phyloP scores from a whole-genome alignment of 2,797 vertebrate species.

The Gadopsis marmoratus region DNA sequence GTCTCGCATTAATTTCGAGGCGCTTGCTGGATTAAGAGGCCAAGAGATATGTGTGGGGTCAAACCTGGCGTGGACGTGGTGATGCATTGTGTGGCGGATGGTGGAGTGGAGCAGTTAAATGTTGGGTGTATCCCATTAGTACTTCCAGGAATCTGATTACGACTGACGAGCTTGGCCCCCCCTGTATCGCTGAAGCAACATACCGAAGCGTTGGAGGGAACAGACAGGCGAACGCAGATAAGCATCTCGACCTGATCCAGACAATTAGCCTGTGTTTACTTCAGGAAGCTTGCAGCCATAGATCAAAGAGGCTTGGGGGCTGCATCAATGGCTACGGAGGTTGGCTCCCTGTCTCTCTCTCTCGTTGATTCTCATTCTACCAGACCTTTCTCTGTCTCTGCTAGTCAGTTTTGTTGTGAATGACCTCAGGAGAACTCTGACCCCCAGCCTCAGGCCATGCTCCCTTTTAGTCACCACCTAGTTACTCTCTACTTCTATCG shows the following conservation, averaged over 20 bases:
- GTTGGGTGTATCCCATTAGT: slow-evolving; percentile 27
- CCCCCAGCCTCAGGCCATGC: slow-evolving; percentile 54
- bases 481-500: slow-evolving; percentile 6
- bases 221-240: slow-evolving; percentile 81
- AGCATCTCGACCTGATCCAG: slow-evolving; percentile 89
- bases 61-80: slow-evolving; percentile 44
- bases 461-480: slow-evolving; percentile 44
- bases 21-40: slow-evolving; percentile 77
- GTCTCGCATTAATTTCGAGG: slow-evolving; percentile 74
- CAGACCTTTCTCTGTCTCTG: slow-evolving; percentile 33
- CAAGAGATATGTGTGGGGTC: slow-evolving; percentile 67
- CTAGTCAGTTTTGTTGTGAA: slow-evolving; percentile 40
- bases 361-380: slow-evolving; percentile 50
- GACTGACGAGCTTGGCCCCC: slow-evolving; percentile 80
- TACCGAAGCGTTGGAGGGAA: slow-evolving; percentile 82
- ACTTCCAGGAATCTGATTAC: slow-evolving; percentile 76
- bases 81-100: slow-evolving; percentile 13
- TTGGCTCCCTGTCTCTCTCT: slow-evolving; percentile 64
- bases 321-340: slow-evolving; percentile 78
- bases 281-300: slow-evolving; percentile 82
- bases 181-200: slow-evolving; percentile 83
- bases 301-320: slow-evolving; percentile 85
- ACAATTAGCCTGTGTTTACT: slow-evolving; percentile 94
- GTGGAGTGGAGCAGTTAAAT: slow-evolving; percentile 40
- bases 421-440: slow-evolving; percentile 67